phyloP scores from a whole-genome alignment of 2,888 invertebrate genomes.

The Nemoura dubitans region DNA sequence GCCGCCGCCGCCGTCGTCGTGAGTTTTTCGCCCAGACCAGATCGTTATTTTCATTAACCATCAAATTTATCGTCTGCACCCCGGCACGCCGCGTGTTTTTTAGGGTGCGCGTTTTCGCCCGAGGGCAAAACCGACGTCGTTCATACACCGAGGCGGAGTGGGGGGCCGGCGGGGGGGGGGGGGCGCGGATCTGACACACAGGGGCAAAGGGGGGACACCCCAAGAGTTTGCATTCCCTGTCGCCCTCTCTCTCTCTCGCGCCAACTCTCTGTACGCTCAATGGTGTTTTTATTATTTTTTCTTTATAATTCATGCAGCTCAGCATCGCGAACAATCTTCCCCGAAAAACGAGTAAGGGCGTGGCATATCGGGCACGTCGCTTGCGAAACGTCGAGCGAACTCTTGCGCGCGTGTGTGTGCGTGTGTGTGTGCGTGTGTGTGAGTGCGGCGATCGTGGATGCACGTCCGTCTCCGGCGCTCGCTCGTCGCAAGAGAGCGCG shows the following conservation, averaged over 20 bases:
- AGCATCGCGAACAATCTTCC: constrained; percentile 26
- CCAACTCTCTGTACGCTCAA: not conserved
- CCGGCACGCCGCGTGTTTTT: constrained; percentile 1
- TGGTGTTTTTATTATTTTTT: constrained; percentile 23
- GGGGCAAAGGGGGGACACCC: constrained; percentile 8
- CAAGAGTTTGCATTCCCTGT: not conserved
- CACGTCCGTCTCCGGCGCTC: too few species aligned
- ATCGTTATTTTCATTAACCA: constrained; percentile 38
- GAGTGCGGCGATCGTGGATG: too few species aligned
- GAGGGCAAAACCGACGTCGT: not conserved
- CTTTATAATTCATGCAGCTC: constrained; percentile 33
- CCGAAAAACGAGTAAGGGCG: constrained; percentile 48
- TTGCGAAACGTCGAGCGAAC: constrained; percentile 29
- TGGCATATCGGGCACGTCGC: constrained; percentile 26
- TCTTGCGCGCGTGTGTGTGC: too few species aligned
- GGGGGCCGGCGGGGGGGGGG: constrained; percentile 25
- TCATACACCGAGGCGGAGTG: not conserved
- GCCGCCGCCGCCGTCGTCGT: not conserved
- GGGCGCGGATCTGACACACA: constrained; percentile 1
- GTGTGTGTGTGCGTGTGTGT: too few species aligned
- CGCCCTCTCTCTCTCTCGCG: too few species aligned
- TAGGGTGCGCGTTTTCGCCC: constrained; percentile 7
- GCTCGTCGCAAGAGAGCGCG: too few species aligned
- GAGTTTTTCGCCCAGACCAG: not conserved
- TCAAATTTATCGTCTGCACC: constrained; percentile 33